Conservation (phyloP, 2,797 vertebrate species). For the Atherinosoma microstoma region DNA sequence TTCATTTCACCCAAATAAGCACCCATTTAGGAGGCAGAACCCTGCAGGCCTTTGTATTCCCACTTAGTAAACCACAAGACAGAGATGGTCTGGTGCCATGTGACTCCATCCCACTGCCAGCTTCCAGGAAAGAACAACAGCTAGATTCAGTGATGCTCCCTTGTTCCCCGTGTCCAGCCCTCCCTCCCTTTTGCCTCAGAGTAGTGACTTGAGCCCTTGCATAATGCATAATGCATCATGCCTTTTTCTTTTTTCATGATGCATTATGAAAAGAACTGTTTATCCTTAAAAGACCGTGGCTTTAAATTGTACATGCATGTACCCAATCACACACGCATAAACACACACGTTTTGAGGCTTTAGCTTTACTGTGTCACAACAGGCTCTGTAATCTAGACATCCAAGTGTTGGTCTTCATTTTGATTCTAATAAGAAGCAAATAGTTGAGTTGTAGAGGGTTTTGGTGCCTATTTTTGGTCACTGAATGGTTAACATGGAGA, state of each 20-base stretch:
- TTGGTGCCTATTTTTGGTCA: neutral
- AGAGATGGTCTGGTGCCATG: constrained; percentile 62
- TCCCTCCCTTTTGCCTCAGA: constrained; percentile 33
- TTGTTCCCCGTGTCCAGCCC: constrained; percentile 34
- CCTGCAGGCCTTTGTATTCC: constrained; percentile 65
- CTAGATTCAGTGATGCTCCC: constrained; percentile 68
- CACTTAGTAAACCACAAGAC: constrained; percentile 69
- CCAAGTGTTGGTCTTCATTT: neutral
- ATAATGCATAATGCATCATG: constrained; percentile 25
- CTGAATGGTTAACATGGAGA: neutral
- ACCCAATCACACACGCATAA: constrained; percentile 6
- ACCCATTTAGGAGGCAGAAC: constrained; percentile 54
- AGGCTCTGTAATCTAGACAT: constrained; percentile 30
- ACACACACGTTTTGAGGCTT: neutral
- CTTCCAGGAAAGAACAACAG: constrained; percentile 71
- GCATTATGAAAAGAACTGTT: constrained; percentile 27
- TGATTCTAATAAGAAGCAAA: neutral
- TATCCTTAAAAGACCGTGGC: neutral
- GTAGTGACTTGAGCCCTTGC: constrained; percentile 29
- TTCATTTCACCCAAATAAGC: constrained; percentile 48
- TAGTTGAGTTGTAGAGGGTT: neutral
- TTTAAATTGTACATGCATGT: constrained; percentile 10
- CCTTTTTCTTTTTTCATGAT: neutral
- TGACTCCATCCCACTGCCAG: constrained; percentile 71
- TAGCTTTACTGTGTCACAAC: constrained; percentile 52